Evolutionary conservation across 2,113 vertebrate species (phyloP).

Genomic region (Gopherus flavomarginatus): DNA sequence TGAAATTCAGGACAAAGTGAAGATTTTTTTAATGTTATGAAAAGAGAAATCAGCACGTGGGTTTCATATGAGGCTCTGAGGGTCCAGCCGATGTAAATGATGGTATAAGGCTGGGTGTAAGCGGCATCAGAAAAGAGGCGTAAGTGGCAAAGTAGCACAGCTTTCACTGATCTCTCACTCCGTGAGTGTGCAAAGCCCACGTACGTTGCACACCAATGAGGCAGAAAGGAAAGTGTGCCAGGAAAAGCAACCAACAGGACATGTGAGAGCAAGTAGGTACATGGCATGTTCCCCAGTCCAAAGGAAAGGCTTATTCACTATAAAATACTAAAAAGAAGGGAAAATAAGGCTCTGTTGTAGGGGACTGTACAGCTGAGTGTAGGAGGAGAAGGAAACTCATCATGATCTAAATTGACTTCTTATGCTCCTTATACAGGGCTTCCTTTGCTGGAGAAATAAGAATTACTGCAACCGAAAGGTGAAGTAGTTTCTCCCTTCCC

Average conservation of each 20-base stretch:
- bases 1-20: background rate
- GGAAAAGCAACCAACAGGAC: background rate
- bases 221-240: background rate
- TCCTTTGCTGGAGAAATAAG: background rate
- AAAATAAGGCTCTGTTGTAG: background rate
- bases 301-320: background rate
- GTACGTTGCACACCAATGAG: background rate
- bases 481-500: background rate
- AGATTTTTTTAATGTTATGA: background rate
- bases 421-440: rapidly evolving
- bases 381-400: background rate
- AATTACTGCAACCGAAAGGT: background rate
- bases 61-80: background rate
- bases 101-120: background rate
- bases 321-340: background rate
- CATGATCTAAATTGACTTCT: background rate
- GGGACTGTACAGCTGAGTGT: background rate
- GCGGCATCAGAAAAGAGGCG: background rate
- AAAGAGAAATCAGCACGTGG: background rate
- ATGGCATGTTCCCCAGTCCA: background rate
- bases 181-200: background rate
- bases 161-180: background rate
- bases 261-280: background rate
- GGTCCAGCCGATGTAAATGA: background rate
- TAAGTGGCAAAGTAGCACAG: background rate